Conservation (phyloP, 1,140 invertebrate species). For the Luehdorfia chinensis region DNA sequence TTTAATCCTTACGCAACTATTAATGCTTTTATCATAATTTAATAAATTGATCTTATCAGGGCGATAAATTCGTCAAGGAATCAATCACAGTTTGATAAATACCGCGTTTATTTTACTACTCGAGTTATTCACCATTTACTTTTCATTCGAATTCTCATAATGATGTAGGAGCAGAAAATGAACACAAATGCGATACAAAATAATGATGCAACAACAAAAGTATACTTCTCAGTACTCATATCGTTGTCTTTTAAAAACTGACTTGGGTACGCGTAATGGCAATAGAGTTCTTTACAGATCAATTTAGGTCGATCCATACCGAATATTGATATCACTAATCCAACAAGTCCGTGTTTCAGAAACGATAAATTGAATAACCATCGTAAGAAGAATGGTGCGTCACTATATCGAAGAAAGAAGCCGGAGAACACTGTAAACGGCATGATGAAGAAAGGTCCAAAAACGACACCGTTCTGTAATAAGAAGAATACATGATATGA, state of each 20-base stretch:
- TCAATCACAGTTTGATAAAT: conserved; percentile 9
- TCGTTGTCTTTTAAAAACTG: conserved; percentile 84
- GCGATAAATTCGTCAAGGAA: too few relatives aligned
- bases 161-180: conserved; percentile 81
- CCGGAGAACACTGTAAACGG: conserved; percentile 93
- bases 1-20: too few relatives aligned
- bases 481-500: conserved; percentile 11
- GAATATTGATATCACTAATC: conserved; percentile 79
- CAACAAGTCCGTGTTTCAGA: conserved; percentile 86
- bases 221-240: conserved; percentile 84
- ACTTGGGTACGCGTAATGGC: conserved; percentile 83
- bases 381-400: conserved; percentile 86
- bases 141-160: conserved; percentile 81
- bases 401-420: conserved; percentile 91
- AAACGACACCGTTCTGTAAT: conserved; percentile 87
- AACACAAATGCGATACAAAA: conserved; percentile 79
- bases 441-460: conserved; percentile 90
- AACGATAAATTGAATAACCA: conserved; percentile 94
- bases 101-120: background rate
- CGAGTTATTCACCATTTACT: conserved; percentile 58
- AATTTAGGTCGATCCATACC: conserved; percentile 84
- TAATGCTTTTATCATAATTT: too few relatives aligned
- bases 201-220: conserved; percentile 76
- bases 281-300: conserved; percentile 81
- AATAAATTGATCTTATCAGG: too few relatives aligned